Evolutionary conservation across 2,113 vertebrate species (phyloP).

Genomic region (Butastur rufipennis): DNA sequence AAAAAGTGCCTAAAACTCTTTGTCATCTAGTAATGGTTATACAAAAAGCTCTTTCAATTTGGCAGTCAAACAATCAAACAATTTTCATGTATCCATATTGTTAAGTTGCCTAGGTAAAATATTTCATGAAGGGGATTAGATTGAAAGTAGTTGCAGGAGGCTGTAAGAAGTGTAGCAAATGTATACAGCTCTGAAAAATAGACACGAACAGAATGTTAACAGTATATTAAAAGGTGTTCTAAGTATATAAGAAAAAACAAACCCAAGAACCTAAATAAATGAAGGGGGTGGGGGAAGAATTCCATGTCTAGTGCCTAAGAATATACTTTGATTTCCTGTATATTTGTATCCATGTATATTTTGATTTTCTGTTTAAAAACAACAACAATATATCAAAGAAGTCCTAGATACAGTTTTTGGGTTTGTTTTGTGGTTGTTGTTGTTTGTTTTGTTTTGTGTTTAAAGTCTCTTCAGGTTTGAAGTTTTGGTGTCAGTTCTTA

Average conservation of each 20-base stretch:
- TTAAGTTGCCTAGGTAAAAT: neutral
- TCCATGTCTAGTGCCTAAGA: neutral
- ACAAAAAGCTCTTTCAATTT: neutral
- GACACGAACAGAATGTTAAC: neutral
- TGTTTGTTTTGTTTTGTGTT: neutral
- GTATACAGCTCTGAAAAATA: neutral
- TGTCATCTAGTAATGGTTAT: neutral
- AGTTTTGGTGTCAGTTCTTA: neutral
- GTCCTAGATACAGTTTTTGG: neutral
- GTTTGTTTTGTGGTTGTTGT: neutral
- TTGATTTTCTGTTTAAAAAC: neutral
- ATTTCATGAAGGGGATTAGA: neutral
- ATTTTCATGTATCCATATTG: neutral
- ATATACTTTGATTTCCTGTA: neutral
- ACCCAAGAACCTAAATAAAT: neutral
- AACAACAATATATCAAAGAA: neutral
- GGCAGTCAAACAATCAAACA: neutral
- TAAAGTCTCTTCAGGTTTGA: neutral
- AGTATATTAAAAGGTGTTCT: neutral
- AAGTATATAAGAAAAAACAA: rapidly evolving
- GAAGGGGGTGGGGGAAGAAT: neutral
- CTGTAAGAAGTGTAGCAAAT: neutral
- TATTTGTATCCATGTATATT: neutral
- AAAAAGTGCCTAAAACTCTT: neutral
- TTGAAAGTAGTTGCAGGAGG: neutral